phyloP scores from a whole-genome alignment of 2,888 invertebrate genomes.

The Phaonia tiefii region DNA sequence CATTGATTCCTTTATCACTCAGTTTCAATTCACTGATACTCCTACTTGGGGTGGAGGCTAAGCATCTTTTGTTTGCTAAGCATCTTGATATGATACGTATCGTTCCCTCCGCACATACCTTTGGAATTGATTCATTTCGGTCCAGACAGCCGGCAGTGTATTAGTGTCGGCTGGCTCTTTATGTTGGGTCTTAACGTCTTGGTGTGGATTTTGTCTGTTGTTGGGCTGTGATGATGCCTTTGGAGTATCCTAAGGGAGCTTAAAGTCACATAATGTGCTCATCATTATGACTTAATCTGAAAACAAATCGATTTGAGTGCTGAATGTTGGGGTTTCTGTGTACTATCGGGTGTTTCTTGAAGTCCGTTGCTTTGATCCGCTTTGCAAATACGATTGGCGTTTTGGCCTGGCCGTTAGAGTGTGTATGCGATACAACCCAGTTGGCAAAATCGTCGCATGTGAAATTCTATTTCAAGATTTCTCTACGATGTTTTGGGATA shows the following conservation, averaged over 20 bases:
- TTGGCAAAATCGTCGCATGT: too few species aligned
- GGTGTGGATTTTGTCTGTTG: conserved; percentile 37
- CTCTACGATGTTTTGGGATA: too few species aligned
- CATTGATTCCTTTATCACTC: conserved; percentile 18
- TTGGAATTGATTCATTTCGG: conserved; percentile 72
- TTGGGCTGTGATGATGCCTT: conserved; percentile 2
- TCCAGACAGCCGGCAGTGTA: conserved; percentile 45
- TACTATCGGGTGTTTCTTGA: not conserved
- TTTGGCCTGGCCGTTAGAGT: too few species aligned
- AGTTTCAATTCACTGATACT: conserved; percentile 22
- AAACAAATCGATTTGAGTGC: conserved; percentile 75
- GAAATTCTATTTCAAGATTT: too few species aligned
- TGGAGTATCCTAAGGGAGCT: conserved; percentile 48
- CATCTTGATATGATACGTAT: conserved; percentile 33
- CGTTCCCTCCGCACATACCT: conserved; percentile 36
- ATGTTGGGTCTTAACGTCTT: conserved; percentile 45
- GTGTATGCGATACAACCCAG: too few species aligned
- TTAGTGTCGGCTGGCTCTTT: conserved; percentile 48
- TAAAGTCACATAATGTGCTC: conserved; percentile 68
- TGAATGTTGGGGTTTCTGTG: too few species aligned
- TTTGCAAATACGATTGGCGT: not conserved
- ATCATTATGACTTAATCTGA: conserved; percentile 75
- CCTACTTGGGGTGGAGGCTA: conserved; percentile 34
- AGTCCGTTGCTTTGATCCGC: not conserved
- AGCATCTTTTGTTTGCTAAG: conserved; percentile 46